A percentile compares a stretch with the other conserved stretches of the same genome.
phyloP scores from a whole-genome alignment of 37 sponge, comb jelly and placozoan genomes.

The Halichondria panicea region DNA sequence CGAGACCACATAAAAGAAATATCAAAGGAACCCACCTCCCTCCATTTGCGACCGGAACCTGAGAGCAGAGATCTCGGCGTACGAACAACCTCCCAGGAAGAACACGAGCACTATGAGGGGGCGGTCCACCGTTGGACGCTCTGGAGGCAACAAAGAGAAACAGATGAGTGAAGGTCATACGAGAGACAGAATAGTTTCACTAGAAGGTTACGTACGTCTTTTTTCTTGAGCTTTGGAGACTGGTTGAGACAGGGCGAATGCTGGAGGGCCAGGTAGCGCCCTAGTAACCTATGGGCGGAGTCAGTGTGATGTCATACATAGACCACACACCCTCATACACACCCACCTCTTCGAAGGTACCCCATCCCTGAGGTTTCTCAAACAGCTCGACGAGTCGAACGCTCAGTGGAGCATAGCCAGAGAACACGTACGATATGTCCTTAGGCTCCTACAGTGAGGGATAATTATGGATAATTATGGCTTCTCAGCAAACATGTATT shows the following conservation, averaged over 20 bases:
- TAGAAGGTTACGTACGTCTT: conserved; percentile 39
- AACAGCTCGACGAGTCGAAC: conserved; percentile 81
- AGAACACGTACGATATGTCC: conserved; percentile 88
- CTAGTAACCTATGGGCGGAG: conserved; percentile 2
- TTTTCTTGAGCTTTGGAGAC: conserved; percentile 32
- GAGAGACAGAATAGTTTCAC: too few relatives aligned
- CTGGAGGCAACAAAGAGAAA: conserved; percentile 1
- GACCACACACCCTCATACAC: background rate
- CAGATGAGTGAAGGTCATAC: background rate
- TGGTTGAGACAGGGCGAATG: background rate
- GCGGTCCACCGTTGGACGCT: conserved; percentile 46
- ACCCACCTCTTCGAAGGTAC: conserved; percentile 71
- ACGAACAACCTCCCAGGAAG: conserved; percentile 96
- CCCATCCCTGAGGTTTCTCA: conserved; percentile 58
- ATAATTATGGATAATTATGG: background rate
- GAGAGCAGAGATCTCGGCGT: conserved; percentile 95
- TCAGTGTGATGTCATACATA: background rate
- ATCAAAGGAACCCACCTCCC: conserved; percentile 55
- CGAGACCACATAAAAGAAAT: background rate
- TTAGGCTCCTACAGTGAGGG: conserved; percentile 15
- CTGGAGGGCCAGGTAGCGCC: conserved; percentile 28
- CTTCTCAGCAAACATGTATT: background rate
- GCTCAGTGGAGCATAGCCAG: conserved; percentile 98
- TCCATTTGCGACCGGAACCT: conserved; percentile 84
- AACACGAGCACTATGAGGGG: conserved; percentile 79